These are phyloP conservation scores for Scolopax bukidnonensis DNA, from an alignment of 2,797 vertebrate species.

Conservation along the genomic window DNA sequence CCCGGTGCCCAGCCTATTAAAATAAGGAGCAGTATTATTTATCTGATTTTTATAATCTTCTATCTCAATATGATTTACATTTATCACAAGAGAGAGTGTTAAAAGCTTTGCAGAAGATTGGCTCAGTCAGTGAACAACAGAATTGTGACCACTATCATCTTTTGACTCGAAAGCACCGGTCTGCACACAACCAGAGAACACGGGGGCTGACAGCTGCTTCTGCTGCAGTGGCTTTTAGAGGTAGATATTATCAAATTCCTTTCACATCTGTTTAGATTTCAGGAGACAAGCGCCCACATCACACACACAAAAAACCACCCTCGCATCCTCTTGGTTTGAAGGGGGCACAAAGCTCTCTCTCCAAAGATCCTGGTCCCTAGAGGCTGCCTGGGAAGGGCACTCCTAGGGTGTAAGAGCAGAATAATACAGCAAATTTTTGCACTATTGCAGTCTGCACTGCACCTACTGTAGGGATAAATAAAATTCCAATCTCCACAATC, in stretches of 20 bases:
- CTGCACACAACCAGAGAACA: not conserved
- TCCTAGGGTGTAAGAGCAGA: not conserved
- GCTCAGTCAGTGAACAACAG: not conserved
- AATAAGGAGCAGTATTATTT: not conserved
- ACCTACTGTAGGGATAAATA: conserved; percentile 55
- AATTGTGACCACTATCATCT: not conserved
- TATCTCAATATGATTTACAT: not conserved
- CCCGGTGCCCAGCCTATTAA: not conserved
- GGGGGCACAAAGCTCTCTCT: not conserved
- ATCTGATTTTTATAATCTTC: not conserved
- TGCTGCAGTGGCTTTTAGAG: not conserved
- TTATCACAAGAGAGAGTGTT: not conserved
- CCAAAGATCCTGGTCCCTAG: not conserved
- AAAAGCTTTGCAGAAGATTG: not conserved
- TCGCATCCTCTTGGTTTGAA: not conserved
- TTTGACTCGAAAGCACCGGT: accelerated
- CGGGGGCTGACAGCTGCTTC: not conserved
- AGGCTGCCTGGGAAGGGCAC: not conserved
- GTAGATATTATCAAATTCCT: not conserved
- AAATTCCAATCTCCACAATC: conserved; percentile 48
- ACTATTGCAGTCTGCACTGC: conserved; percentile 21
- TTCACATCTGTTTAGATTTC: not conserved
- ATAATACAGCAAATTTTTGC: not conserved
- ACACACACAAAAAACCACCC: not conserved
- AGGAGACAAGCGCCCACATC: conserved; percentile 10